phyloP scores from a whole-genome alignment of 2,888 invertebrate species.

The Abrostola tripartita region DNA sequence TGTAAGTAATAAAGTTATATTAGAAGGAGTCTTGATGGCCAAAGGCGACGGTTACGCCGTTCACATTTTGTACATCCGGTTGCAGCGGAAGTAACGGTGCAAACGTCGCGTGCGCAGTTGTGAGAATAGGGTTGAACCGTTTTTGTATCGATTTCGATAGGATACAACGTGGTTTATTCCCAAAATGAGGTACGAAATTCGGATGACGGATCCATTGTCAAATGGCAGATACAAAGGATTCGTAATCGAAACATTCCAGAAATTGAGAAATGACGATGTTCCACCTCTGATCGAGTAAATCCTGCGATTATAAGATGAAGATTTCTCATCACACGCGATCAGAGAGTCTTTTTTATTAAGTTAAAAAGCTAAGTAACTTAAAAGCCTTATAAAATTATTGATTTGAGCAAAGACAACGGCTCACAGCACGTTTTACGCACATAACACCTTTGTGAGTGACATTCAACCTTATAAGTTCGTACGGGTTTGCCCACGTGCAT shows the following conservation, averaged over 20 bases:
- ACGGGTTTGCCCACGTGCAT: background rate
- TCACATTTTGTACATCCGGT: conserved; percentile 63
- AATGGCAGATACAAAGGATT: too few species aligned
- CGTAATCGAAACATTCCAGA: too few species aligned
- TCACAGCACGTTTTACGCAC: background rate
- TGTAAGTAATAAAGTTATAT: conserved; percentile 24
- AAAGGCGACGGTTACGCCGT: conserved; percentile 43
- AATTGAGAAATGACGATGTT: too few species aligned
- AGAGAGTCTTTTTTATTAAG: too few species aligned
- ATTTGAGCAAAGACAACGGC: background rate
- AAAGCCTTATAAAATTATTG: too few species aligned
- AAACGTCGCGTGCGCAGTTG: conserved; percentile 68
- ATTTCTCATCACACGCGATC: too few species aligned
- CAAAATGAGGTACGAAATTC: too few species aligned
- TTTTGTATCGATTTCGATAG: background rate
- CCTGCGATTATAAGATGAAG: too few species aligned
- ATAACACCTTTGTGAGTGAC: background rate
- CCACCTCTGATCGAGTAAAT: too few species aligned
- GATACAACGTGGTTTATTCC: too few species aligned
- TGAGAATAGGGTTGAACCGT: conserved; percentile 35
- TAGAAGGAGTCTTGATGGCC: conserved; percentile 31
- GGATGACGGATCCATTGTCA: too few species aligned
- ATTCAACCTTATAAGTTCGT: conserved; percentile 1
- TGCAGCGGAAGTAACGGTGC: conserved; percentile 79
- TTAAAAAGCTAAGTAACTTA: too few species aligned